Evolutionary conservation across 2,888 invertebrate genomes (phyloP), one percentile per base, ranked within the genome.

Genomic region (Geophilus truncorum): DNA sequence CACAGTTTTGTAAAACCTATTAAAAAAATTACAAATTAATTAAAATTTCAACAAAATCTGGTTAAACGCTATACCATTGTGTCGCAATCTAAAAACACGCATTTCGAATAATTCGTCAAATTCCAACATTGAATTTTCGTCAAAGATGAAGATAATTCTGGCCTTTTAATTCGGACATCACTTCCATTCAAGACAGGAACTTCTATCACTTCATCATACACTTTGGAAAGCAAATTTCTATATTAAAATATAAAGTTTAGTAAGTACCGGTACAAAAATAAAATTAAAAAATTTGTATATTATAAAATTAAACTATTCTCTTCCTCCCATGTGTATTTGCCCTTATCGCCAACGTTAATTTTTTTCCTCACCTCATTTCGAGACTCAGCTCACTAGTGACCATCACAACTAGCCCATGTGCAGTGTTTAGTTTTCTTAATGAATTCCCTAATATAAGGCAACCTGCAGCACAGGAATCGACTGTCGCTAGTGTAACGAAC

Each of bases 181-280:
- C 99, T 99, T 80, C 98, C 98, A 89, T 99, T 97, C 86, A 99
- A 89, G 78, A 98, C 92, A 87, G 99, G 94, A 15, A 99, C 98
- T 87, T 92, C 92, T 86, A 93, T 90, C 75, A 98, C 94, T 82
- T 93, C 88, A 86, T 94, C 92, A 87, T 95, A 99, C 81, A 94
- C 92, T 84, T 91, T 90, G 82, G 91, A 88, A 84, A 99, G 90
- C 86, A 94, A 93, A 82, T 92, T 90, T 87, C 95, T 95, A 88
- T 80, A 87, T 25, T 3, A 15, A 45, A 45, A 4, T n/a, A n/a
- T n/a, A n/a, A n/a, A n/a, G n/a, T n/a, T n/a, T n/a, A n/a, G n/a
- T n/a, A n/a, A n/a, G n/a, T n/a, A n/a, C n/a, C n/a, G n/a, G 12
- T 45, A n/a, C n/a, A n/a, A n/a, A n/a, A n/a, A n/a, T n/a, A n/a